Evolutionary conservation across 2,888 invertebrate genomes (phyloP), one percentile per base, ranked within the genome.

Genomic region (Drosophila subquinaria): DNA sequence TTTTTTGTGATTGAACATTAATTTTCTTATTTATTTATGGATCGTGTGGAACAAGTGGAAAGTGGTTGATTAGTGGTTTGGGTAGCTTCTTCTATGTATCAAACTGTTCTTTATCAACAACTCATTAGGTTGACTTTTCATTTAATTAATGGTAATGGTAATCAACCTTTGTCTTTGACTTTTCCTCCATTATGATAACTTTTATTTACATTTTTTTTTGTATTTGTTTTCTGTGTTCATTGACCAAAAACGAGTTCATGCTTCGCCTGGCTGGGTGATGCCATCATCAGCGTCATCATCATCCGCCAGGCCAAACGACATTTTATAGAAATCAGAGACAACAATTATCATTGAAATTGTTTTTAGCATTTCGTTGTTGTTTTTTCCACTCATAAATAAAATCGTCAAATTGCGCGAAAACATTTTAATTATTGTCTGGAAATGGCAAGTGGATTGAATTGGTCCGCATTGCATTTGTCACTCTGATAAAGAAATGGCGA

Each of bases 181-280:
- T 55, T 36, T 45, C n/a, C 45, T 40, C 36, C 33, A 48, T n/a
- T 13, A 55, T 42, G 11, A 50, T 50, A 43, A 38, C 43, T 38
- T 50, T n/a, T 36, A 33, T 59, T 65, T 43, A 42, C 57, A 64
- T 57, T 57, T 62, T 15, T n/a, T n/a, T n/a, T n/a, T 13, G 2
- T 17, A 9, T 20, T 38, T 17, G 27, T 61, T 23, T 27, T 23
- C 8, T 33, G 61, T 74, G 69, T 17, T 36, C 87, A 83, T 69
- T 75, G 81, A 74, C 57, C 71, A 82, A 85, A 85, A 77, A 82
- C 73, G 61, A 82, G 86, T 90, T 87, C 86, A 89, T 76, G 90
- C 82, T 85, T 72, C 75, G 77, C 55, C 59, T 74, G 70, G 30
- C 74, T 71, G 69, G 61, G 56, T 65, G 65, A 65, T 65, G 59